Percentiles rank a stretch among this genome's conserved stretches.
Evolutionary conservation across 2,113 vertebrate species (phyloP).

Genomic region (Corythaeola cristata): DNA sequence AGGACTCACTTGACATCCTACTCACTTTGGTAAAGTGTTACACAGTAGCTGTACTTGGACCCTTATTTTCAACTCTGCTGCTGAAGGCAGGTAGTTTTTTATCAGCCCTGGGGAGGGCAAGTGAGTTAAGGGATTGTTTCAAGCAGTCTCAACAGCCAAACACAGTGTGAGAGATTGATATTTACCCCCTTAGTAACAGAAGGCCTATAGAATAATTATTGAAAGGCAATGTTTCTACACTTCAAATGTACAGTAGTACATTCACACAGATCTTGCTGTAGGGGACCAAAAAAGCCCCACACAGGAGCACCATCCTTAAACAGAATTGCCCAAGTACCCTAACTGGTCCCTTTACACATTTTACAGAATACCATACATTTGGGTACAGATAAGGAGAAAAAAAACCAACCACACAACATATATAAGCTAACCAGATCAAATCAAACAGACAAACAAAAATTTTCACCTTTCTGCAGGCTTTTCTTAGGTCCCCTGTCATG

Average conservation of each 20-base stretch:
- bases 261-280: not conserved
- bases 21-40: conserved; percentile 1
- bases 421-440: not conserved
- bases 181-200: conserved; percentile 59
- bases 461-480: not conserved
- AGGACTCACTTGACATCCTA: not conserved
- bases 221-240: conserved; percentile 49
- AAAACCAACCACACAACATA: not conserved
- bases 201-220: conserved; percentile 67
- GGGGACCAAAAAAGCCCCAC: not conserved
- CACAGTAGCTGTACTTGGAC: not conserved
- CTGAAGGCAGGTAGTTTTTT: not conserved
- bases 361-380: not conserved
- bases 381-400: not conserved
- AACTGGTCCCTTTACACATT: not conserved
- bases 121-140: not conserved
- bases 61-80: not conserved
- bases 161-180: not conserved
- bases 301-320: not conserved
- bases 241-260: not conserved
- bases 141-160: not conserved
- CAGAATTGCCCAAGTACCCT: not conserved
- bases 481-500: not conserved
- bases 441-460: not conserved
- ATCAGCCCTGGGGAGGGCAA: not conserved